Base-by-base conservation (phyloP, 64 coral and sea anemone genomes). In the Montipora sp. region DNA sequence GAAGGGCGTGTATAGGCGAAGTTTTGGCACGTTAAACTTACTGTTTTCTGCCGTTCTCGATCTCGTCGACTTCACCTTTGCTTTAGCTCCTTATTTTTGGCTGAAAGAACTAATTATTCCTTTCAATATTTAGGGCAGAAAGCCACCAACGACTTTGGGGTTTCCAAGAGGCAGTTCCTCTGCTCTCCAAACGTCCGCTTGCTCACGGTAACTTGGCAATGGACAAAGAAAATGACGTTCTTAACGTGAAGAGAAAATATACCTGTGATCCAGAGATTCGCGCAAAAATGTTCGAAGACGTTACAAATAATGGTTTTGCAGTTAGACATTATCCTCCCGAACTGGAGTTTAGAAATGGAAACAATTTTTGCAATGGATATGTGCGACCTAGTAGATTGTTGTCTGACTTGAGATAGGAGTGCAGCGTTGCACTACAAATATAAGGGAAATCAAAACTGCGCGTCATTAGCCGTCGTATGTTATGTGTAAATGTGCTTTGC, bases 211-310 rank as follows among this genome's bases (percentile, higher is more conserved):
- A 93, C 50, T 80, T 93, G 19, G 90, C 48, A 5, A 87, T 88
- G 58, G 91, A 93, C 59, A 93, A 93, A 72, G 91, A 93, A 44
- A 93, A 93, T 88, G 77, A 88, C 65, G 23, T 72, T 18, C 44
- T 77, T 7, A 77, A 73, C 8, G 73, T 87, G 7, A 93, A 93
- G 49, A 87, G 91, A 79, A 87, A 77, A 71, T 93, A 71, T 58
- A 8, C 48, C 6, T 73, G 22, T 21, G 84, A 93, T 73, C 76
- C 66, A 9, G 91, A 93, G 20, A 78, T 18, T 44, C 55, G 51
- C 43, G 86, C 65, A 10, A 53, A 50, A 18, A 36, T 50, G 14
- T 78, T 87, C 44, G 82, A 93, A 43, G 91, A 79, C 79, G 83
- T 75, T 3, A 79, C 82, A 81, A 63, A 73, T 44, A 43, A 75